These are phyloP conservation scores for Tachysurus fulvidraco DNA, from an alignment of 2,113 vertebrate species.

Conservation along the genomic window DNA sequence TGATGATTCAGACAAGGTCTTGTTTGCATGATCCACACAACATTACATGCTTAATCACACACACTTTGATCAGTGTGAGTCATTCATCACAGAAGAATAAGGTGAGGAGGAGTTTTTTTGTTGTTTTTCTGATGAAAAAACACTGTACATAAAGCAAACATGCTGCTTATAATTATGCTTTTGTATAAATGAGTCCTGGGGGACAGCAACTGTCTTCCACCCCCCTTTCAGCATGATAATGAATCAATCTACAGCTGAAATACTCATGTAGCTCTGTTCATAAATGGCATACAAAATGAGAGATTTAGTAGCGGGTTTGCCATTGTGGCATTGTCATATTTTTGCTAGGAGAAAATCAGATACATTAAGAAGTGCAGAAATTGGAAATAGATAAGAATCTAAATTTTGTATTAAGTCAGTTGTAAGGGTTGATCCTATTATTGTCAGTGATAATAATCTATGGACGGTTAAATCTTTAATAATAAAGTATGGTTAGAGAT, in stretches of 20 bases:
- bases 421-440: neutral
- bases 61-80: slow-evolving; percentile 7
- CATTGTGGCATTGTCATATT: neutral
- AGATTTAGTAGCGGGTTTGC: neutral
- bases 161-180: neutral
- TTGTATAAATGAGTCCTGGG: neutral
- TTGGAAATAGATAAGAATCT: neutral
- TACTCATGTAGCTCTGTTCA: neutral
- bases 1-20: slow-evolving; percentile 6
- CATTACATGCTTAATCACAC: slow-evolving; percentile 7
- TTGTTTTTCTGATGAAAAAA: neutral
- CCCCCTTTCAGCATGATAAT: neutral
- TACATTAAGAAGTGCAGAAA: neutral
- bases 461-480: neutral
- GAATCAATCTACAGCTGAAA: neutral
- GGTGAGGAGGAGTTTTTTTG: neutral
- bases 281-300: neutral
- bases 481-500: neutral
- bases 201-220: neutral
- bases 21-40: neutral
- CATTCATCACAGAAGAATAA: neutral
- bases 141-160: neutral
- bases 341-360: neutral
- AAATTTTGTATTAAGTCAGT: neutral
- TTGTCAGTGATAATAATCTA: neutral